Conservation (phyloP, 2,888 invertebrate species). For the Poecilus cupreus region DNA sequence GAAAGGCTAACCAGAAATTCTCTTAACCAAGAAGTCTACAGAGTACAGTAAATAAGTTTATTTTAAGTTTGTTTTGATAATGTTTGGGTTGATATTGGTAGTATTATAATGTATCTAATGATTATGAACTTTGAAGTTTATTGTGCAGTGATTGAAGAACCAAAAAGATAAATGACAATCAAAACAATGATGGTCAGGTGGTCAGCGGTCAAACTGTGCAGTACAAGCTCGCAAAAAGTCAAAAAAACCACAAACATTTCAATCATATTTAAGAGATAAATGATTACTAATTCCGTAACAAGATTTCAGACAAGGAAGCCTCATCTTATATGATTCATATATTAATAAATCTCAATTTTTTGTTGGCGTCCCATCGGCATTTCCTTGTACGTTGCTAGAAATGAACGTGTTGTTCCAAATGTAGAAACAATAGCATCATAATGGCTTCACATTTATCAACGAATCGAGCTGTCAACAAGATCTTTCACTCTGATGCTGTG, state of each 20-base stretch:
- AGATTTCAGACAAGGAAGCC: not conserved
- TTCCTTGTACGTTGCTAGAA: constrained; percentile 34
- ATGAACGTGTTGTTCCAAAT: constrained; percentile 53
- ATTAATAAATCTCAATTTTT: constrained; percentile 39
- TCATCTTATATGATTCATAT: constrained; percentile 10
- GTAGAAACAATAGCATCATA: constrained; percentile 54
- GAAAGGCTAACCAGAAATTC: too few species aligned
- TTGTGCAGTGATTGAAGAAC: too few species aligned
- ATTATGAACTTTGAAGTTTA: too few species aligned
- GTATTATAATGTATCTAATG: too few species aligned
- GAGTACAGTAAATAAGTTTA: too few species aligned
- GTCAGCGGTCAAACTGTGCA: not conserved
- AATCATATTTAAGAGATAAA: constrained; percentile 37
- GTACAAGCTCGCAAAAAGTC: constrained; percentile 28
- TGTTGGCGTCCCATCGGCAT: constrained; percentile 27
- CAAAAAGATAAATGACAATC: too few species aligned
- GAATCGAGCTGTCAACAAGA: constrained; percentile 52
- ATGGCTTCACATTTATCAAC: constrained; percentile 53
- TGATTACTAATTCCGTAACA: constrained; percentile 36
- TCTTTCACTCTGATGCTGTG: constrained; percentile 28
- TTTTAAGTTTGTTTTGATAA: too few species aligned
- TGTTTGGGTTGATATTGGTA: too few species aligned
- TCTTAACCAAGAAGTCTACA: too few species aligned
- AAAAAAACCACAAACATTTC: constrained; percentile 23
- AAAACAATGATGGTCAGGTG: too few species aligned